phyloP scores from a whole-genome alignment of 2,888 invertebrate species.

The Ethmia dodecea region DNA sequence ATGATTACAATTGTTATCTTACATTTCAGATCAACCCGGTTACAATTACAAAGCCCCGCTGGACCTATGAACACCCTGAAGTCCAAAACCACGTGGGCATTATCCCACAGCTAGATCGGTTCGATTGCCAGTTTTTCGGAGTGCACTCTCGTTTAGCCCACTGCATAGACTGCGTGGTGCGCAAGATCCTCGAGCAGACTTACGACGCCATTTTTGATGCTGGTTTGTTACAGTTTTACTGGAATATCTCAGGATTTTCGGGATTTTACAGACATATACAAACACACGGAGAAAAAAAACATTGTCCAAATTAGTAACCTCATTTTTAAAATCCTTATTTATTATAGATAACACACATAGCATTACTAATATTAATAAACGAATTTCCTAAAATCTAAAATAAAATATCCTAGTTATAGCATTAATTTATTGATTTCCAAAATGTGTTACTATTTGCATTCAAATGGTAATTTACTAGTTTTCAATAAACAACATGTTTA shows the following conservation, averaged over 20 bases:
- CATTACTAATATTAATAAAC: too few relatives aligned
- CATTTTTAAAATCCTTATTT: too few relatives aligned
- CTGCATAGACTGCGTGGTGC: constrained; percentile 30
- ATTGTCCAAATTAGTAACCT: too few relatives aligned
- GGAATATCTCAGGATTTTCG: neutral
- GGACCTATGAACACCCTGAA: constrained; percentile 49
- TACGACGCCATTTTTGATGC: constrained; percentile 40
- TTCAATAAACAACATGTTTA: too few relatives aligned
- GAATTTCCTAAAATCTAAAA: too few relatives aligned
- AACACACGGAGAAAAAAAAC: too few relatives aligned
- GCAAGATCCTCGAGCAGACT: constrained; percentile 34
- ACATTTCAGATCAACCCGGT: constrained; percentile 11
- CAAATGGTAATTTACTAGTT: too few relatives aligned
- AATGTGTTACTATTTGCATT: too few relatives aligned
- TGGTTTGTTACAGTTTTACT: constrained; percentile 19
- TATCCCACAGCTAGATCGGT: constrained; percentile 73
- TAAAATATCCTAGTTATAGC: too few relatives aligned
- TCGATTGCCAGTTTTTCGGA: constrained; percentile 82
- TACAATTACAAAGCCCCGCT: constrained; percentile 1
- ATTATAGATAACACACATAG: too few relatives aligned
- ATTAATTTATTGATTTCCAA: too few relatives aligned
- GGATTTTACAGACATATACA: too few relatives aligned
- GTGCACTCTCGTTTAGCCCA: constrained; percentile 59
- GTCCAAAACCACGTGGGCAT: constrained; percentile 80
- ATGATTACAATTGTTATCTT: neutral